Evolutionary conservation across 1,140 invertebrate species (phyloP), one percentile per base, ranked within the genome.

Genomic region (Propsilocerus akamusi): DNA sequence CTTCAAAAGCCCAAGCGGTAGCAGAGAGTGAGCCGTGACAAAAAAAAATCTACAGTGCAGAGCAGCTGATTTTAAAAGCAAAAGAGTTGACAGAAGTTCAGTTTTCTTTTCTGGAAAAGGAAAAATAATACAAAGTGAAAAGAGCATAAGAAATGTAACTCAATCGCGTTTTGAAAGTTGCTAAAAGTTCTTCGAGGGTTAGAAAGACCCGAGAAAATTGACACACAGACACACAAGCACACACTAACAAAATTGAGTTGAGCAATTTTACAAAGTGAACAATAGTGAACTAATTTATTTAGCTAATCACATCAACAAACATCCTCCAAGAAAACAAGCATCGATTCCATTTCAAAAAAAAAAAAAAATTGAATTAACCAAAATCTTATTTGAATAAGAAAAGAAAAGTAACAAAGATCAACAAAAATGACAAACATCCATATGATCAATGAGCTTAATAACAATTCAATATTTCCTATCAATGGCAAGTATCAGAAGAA

Each of bases 371-470:
- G 10, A 30, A 30, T 30, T 30, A 11, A 30, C 10, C n/a, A 30
- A 11, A 30, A 30, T 11, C 10, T n/a, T n/a, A 8, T 11, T 6
- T n/a, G 10, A 11, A 8, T 11, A 30, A 30, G 28, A 8, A 30
- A 30, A 30, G 10, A 30, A 8, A 30, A 11, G n/a, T 30, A 30
- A 30, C 28, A 30, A 30, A 41, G 8, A 17, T 14, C 34, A 20
- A 20, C 34, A 41, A 41, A 17, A 14, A 41, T 41, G 34, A 41
- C 34, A 41, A 41, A 41, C 34, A 41, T 41, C 22, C 34, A 41
- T 41, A 41, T 41, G 34, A 41, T 41, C 22, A 41, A 41, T 41
- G 34, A 41, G 17, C 34, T 41, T 20, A 41, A 41, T 41, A 41
- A 41, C 17, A 41, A 41, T 41, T 20, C 34, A n/a, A 41, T 41